These are phyloP conservation scores for Girardinus metallicus DNA, from an alignment of 2,797 vertebrate species.

Conservation along the genomic window DNA sequence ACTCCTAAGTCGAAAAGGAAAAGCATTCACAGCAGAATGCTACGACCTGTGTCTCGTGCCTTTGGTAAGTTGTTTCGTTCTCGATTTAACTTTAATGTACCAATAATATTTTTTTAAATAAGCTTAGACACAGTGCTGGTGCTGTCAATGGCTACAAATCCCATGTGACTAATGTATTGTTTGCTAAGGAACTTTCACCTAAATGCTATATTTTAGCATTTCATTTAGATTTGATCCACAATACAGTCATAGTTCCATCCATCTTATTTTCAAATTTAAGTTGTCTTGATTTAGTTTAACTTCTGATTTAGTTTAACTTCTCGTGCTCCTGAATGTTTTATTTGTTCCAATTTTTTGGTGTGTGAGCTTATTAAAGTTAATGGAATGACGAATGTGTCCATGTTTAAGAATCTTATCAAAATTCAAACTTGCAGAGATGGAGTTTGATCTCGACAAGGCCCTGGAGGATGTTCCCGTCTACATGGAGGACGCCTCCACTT, in stretches of 20 bases:
- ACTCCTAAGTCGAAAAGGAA: conserved; percentile 98
- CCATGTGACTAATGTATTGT: neutral
- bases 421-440: conserved; percentile 86
- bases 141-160: neutral
- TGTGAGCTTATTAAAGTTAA: neutral
- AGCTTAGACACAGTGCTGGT: neutral
- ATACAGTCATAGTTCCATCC: no score
- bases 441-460: conserved; percentile 97
- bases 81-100: neutral
- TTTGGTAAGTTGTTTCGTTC: conserved; percentile 84
- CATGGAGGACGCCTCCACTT: conserved; percentile 84
- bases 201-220: no score
- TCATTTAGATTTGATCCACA: no score
- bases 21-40: conserved; percentile 98
- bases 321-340: neutral
- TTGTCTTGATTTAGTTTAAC: no score
- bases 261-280: no score
- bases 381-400: neutral
- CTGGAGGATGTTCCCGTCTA: conserved; percentile 93
- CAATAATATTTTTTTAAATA: neutral
- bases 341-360: neutral
- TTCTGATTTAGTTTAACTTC: no score
- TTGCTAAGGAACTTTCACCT: no score
- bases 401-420: neutral
- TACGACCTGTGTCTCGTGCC: conserved; percentile 95